phyloP scores from a whole-genome alignment of 2,797 vertebrate species.

The Coendou prehensilis region DNA sequence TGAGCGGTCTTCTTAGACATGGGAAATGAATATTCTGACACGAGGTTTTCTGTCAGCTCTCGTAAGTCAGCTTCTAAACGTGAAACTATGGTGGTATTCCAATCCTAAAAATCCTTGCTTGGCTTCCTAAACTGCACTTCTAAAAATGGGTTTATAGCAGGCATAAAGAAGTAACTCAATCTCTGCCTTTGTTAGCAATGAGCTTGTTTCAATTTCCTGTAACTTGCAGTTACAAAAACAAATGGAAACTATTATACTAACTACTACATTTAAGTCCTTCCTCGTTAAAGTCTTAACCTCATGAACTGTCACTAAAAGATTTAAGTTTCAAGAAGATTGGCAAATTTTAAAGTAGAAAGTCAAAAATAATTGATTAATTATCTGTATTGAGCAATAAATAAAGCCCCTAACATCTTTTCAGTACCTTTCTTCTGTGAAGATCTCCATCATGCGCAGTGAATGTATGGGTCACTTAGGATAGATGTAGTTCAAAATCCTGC shows the following conservation, averaged over 20 bases:
- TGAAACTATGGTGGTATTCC: neutral
- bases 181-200: constrained; percentile 7
- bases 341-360: neutral
- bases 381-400: constrained; percentile 16
- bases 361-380: neutral
- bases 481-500: neutral
- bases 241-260: neutral
- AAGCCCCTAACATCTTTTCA: neutral
- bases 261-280: neutral
- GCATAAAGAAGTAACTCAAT: constrained; percentile 49
- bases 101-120: neutral
- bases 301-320: neutral
- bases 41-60: neutral
- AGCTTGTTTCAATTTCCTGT: neutral
- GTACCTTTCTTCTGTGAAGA: neutral
- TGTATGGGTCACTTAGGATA: no score
- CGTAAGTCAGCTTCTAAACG: constrained; percentile 17
- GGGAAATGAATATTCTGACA: neutral
- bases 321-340: constrained; percentile 45
- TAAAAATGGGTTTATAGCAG: constrained; percentile 25
- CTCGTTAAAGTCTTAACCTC: constrained; percentile 23
- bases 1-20: constrained; percentile 8
- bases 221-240: neutral
- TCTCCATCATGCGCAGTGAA: neutral
- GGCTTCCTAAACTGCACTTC: neutral